Evolutionary conservation across 2,113 vertebrate species (phyloP), one percentile per base, ranked within the genome.

Genomic region (Menidia beryllina): DNA sequence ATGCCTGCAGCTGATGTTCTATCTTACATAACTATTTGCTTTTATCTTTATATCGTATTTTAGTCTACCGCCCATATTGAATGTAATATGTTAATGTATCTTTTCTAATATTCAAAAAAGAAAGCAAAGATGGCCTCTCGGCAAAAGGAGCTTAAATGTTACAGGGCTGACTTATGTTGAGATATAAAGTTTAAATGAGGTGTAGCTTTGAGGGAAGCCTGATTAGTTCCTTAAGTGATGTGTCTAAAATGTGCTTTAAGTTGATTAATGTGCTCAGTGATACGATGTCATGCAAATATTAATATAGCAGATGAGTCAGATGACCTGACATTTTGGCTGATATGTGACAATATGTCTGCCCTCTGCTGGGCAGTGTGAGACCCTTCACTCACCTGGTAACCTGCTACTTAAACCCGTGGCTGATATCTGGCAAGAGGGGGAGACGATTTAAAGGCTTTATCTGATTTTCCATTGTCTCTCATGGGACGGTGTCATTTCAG

Each of bases 341-440:
- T 68, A 24, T 49, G 61, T 87, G 82, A 78, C 83, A 78, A 26
- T 62, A 83, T 79, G 82, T 60, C 64, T 88, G 91, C 89, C 89
- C 89, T 91, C 91, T 92, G 82, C 88, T 91, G 91, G 91, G 15
- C 80, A 48, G 50, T 26, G 30, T 2, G 20, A 38, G 66, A 57
- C 84, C 78, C 55, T 75, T 65, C 80, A 70, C 81, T 81, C 69
- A 86, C 81, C 89, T 87, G 76, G 12, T 59, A 38, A 71, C 79
- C 60, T 73, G 64, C 68, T 57, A 63, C 78, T 75, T 75, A 69
- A 64, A 13, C 45, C 21, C 21, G 20, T 69, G 63, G 62, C 50
- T 39, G 14, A 26, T 66, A 41, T 12, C 23, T 47, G 43, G 47
- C 51, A 17, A 41, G 24, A 24, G 43, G 41, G 34, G 52, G 20